phyloP scores from a whole-genome alignment of 2,113 vertebrate species.

The Mobula hypostoma region DNA sequence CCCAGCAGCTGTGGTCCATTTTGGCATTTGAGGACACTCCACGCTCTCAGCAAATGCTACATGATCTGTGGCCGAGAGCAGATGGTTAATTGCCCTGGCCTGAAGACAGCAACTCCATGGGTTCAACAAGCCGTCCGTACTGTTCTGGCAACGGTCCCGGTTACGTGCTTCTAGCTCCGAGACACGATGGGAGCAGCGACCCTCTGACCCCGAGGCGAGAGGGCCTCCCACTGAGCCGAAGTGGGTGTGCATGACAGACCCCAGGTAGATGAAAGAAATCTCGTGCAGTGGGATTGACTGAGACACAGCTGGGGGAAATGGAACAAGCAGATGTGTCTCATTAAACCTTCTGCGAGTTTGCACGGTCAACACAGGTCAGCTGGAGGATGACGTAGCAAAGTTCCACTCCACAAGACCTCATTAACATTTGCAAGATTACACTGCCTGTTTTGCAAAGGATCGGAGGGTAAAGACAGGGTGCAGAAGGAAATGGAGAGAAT shows the following conservation, averaged over 20 bases:
- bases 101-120: too few relatives aligned
- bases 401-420: not conserved
- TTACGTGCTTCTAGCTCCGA: not conserved
- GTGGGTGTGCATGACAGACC: not conserved
- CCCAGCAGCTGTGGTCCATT: too few relatives aligned
- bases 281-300: not conserved
- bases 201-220: not conserved
- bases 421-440: not conserved
- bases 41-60: too few relatives aligned
- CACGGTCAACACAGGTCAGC: not conserved
- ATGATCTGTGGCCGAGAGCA: too few relatives aligned
- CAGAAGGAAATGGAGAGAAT: too few relatives aligned
- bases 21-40: too few relatives aligned
- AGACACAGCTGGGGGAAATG: not conserved
- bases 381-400: not conserved
- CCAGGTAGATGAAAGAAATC: not conserved
- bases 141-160: too few relatives aligned
- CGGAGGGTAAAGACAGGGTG: not conserved
- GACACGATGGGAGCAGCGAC: not conserved
- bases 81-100: too few relatives aligned
- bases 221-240: not conserved
- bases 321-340: not conserved
- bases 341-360: not conserved
- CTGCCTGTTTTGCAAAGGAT: not conserved
- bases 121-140: not conserved